phyloP scores from a whole-genome alignment of 53 echinoderm and acorn worm genomes.

The Henricia sp. region DNA sequence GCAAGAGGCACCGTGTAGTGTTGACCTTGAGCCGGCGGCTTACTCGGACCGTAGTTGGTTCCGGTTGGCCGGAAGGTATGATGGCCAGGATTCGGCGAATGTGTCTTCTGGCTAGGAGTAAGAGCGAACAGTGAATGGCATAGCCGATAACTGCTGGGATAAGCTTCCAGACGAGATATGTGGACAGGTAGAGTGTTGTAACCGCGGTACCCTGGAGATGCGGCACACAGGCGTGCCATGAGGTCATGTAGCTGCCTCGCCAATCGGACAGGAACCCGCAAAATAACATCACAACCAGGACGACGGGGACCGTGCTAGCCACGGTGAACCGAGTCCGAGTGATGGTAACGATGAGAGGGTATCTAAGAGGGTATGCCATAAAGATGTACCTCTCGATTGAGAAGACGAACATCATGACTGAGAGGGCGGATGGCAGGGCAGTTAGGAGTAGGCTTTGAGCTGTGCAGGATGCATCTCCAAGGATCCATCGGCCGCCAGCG shows the following conservation, averaged over 20 bases:
- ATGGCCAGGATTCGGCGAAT: background rate
- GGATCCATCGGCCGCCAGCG: background rate
- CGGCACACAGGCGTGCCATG: conserved; percentile 3
- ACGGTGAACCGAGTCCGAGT: background rate
- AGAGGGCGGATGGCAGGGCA: background rate
- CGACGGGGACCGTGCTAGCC: background rate
- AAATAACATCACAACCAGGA: background rate
- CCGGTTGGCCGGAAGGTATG: background rate
- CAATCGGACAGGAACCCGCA: background rate
- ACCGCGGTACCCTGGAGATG: background rate
- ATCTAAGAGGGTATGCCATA: background rate
- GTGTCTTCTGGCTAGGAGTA: background rate
- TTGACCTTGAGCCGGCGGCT: background rate
- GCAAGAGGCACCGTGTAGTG: background rate
- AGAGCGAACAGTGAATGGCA: background rate
- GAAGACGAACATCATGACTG: conserved; percentile 8
- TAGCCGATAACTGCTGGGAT: background rate
- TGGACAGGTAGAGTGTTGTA: background rate
- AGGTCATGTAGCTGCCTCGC: background rate
- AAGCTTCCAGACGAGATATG: background rate
- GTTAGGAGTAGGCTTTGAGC: background rate
- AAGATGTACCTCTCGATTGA: background rate
- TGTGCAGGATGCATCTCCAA: background rate
- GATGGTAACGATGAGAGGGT: background rate
- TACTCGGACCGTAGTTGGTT: background rate